Conservation (phyloP, 2,113 vertebrate species). For the Lepus americanus region DNA sequence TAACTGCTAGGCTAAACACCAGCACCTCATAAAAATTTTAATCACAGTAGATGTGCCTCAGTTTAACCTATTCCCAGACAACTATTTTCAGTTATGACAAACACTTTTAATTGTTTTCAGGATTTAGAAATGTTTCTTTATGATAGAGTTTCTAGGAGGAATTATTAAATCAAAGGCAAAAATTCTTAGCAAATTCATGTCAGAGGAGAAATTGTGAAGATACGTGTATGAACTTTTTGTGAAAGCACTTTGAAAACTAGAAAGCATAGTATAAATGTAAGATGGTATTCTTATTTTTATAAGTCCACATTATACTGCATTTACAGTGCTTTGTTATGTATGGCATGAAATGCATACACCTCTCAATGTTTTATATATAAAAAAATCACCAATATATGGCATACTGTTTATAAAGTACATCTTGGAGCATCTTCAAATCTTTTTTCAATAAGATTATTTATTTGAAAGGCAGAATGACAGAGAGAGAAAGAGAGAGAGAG, state of each 20-base stretch:
- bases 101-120: conserved; percentile 22
- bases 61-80: not conserved
- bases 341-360: not conserved
- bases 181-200: conserved; percentile 37
- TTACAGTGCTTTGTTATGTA: not conserved
- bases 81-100: conserved; percentile 56
- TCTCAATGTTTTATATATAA: conserved; percentile 57
- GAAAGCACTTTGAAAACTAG: not conserved
- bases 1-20: not conserved
- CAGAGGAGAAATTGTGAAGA: not conserved
- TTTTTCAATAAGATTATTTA: no score
- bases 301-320: not conserved
- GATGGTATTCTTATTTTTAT: not conserved
- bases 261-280: not conserved
- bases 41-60: not conserved
- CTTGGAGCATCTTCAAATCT: not conserved
- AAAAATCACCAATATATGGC: conserved; percentile 8
- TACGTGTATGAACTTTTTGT: not conserved
- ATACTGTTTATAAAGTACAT: not conserved
- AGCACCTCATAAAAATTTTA: conserved; percentile 49
- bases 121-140: conserved; percentile 57
- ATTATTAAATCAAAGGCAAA: conserved; percentile 37
- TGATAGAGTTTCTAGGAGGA: not conserved
- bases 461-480: no score
- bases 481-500: no score